A percentile compares a stretch with the other conserved stretches of the same genome.
phyloP scores from a whole-genome alignment of 2,888 invertebrate species.

The Parnassius smintheus region DNA sequence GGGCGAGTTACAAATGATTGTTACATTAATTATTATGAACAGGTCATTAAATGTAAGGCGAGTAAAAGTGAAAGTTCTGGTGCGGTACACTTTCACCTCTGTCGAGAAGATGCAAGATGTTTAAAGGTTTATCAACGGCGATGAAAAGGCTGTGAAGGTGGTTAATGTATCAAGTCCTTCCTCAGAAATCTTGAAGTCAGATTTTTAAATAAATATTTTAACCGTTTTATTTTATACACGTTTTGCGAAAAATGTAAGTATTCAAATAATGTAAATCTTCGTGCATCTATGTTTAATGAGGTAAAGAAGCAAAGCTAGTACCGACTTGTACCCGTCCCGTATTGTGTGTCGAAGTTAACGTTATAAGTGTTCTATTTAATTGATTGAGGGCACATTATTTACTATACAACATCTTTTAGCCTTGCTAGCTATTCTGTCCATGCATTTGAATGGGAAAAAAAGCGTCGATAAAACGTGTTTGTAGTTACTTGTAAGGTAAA shows the following conservation, averaged over 20 bases:
- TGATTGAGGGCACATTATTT: slow-evolving; percentile 7
- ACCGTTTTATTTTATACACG: too few species aligned
- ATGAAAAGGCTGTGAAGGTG: too few species aligned
- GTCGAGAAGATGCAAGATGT: too few species aligned
- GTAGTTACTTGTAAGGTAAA: neutral
- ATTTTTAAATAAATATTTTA: too few species aligned
- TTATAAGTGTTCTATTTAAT: neutral
- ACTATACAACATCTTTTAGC: neutral
- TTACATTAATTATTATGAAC: too few species aligned
- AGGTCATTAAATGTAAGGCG: too few species aligned
- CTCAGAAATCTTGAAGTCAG: too few species aligned
- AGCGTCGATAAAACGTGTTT: neutral
- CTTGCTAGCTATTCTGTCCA: neutral
- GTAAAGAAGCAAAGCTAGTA: slow-evolving; percentile 33
- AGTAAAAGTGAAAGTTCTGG: too few species aligned
- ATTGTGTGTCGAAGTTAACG: slow-evolving; percentile 46
- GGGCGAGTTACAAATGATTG: too few species aligned
- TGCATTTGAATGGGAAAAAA: neutral
- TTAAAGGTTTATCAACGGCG: too few species aligned
- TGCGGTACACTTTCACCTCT: too few species aligned
- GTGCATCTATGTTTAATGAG: slow-evolving; percentile 7
- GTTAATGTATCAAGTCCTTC: too few species aligned
- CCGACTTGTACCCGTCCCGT: slow-evolving; percentile 45
- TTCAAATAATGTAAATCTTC: slow-evolving; percentile 2
- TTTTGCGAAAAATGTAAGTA: slow-evolving; percentile 1